Evolutionary conservation across 2,113 vertebrate species (phyloP).

Genomic region (Notiomystis cincta): DNA sequence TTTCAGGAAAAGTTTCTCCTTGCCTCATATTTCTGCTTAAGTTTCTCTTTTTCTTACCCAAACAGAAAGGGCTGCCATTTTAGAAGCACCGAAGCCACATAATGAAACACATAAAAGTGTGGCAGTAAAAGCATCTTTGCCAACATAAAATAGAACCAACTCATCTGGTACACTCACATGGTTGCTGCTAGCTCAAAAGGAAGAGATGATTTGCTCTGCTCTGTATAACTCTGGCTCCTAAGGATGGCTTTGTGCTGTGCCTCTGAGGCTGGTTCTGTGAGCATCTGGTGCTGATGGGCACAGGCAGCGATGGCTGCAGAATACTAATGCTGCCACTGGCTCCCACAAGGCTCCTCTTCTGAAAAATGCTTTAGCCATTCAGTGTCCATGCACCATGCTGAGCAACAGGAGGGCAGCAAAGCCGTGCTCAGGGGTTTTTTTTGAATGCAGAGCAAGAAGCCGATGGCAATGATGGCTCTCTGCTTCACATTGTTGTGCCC

Average conservation of each 20-base stretch:
- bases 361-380: neutral
- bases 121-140: neutral
- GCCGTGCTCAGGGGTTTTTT: neutral
- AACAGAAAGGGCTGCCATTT: neutral
- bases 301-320: neutral
- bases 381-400: neutral
- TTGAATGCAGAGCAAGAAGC: neutral
- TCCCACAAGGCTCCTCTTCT: neutral
- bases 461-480: neutral
- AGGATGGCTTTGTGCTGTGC: neutral
- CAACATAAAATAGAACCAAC: neutral
- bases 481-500: neutral
- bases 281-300: neutral
- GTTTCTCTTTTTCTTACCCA: neutral
- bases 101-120: slow-evolving; percentile 11
- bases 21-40: neutral
- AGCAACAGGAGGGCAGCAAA: neutral
- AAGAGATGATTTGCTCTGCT: neutral
- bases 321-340: neutral
- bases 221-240: neutral
- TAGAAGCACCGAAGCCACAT: neutral
- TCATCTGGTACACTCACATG: slow-evolving; percentile 6
- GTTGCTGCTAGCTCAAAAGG: neutral
- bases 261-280: neutral
- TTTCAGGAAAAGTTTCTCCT: neutral